These are phyloP conservation scores for Terrapene triunguis DNA, from an alignment of 2,113 vertebrate genomes.

Conservation along the genomic window DNA sequence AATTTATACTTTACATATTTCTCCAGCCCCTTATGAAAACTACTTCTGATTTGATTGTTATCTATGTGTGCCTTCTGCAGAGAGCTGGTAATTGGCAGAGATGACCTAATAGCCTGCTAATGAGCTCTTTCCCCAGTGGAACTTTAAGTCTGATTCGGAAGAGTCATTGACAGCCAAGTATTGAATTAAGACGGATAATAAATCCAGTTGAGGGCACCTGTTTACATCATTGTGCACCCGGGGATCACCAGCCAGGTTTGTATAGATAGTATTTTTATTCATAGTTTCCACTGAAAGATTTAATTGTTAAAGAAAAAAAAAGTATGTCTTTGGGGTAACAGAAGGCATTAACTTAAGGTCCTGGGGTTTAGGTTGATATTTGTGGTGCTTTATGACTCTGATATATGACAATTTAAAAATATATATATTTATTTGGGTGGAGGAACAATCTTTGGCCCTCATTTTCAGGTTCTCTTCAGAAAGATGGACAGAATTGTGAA, in stretches of 20 bases:
- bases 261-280: conserved; percentile 6
- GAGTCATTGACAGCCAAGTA: conserved; percentile 34
- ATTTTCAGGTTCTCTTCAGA: background rate
- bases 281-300: background rate
- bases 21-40: background rate
- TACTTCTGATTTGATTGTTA: conserved; percentile 1
- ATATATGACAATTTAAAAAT: background rate
- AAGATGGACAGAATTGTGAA: background rate
- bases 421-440: background rate
- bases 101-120: conserved; percentile 23
- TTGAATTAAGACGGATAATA: conserved; percentile 43
- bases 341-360: background rate
- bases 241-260: background rate
- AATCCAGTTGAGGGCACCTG: conserved; percentile 37
- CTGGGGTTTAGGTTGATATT: background rate
- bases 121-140: conserved; percentile 39
- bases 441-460: background rate
- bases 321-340: background rate
- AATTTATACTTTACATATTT: background rate
- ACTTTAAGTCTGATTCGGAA: conserved; percentile 24
- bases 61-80: conserved; percentile 27
- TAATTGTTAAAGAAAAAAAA: background rate
- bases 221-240: conserved; percentile 30
- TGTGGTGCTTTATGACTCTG: background rate
- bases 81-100: conserved; percentile 30